These are phyloP conservation scores for Protaetia brevitarsis DNA, from an alignment of 1,140 invertebrate species.

Conservation along the genomic window DNA sequence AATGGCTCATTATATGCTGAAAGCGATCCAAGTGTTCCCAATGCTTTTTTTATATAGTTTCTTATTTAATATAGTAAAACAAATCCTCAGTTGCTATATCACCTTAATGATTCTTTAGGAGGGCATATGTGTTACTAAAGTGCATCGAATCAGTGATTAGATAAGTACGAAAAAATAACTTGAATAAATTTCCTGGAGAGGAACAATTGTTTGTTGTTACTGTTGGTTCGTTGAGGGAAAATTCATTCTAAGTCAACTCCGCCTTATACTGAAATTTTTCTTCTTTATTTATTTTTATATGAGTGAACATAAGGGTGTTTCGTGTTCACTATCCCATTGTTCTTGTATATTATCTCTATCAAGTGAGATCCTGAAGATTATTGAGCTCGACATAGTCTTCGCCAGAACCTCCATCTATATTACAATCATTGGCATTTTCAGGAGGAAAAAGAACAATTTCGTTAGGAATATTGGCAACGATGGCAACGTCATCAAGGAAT, in stretches of 20 bases:
- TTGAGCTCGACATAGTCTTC: slow-evolving; percentile 27
- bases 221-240: neutral
- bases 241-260: neutral
- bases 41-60: neutral
- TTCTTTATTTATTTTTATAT: neutral
- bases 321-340: slow-evolving; percentile 23
- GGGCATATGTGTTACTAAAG: no score
- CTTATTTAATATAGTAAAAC: neutral
- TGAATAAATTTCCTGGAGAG: slow-evolving; percentile 24
- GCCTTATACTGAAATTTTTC: neutral
- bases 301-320: slow-evolving; percentile 18
- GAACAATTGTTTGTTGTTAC: slow-evolving; percentile 1
- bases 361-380: slow-evolving; percentile 25
- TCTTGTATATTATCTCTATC: slow-evolving; percentile 15
- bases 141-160: slow-evolving; percentile 1
- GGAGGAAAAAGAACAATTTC: slow-evolving; percentile 27
- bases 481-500: no score
- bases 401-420: slow-evolving; percentile 29
- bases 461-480: slow-evolving; percentile 6
- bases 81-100: neutral
- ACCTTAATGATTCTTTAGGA: slow-evolving; percentile 21
- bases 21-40: slow-evolving; percentile 20
- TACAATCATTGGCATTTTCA: slow-evolving; percentile 21
- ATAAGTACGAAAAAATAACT: slow-evolving; percentile 24
- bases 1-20: slow-evolving; percentile 27